Percentiles rank a stretch among this genome's conserved stretches.
These are phyloP conservation scores for Hippocampus zosterae DNA, from an alignment of 2,113 vertebrate genomes.

Conservation along the genomic window DNA sequence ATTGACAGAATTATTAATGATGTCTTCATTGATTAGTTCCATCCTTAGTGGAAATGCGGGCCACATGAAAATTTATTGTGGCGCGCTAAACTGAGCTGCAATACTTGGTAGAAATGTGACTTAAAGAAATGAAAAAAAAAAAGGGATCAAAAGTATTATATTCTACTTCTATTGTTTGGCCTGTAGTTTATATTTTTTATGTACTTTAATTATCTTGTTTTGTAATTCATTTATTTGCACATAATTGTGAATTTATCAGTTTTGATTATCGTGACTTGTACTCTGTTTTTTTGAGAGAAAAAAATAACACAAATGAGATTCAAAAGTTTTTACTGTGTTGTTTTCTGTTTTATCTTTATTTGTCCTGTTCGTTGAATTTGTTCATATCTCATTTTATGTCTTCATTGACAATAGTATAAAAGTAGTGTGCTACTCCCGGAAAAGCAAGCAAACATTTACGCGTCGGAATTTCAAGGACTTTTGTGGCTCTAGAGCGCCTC, in stretches of 20 bases:
- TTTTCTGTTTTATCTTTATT: constrained; percentile 27
- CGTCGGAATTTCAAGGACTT: constrained; percentile 6
- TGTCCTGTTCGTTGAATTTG: constrained; percentile 34
- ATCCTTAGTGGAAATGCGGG: neutral
- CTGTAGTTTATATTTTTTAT: neutral
- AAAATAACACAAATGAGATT: constrained; percentile 41
- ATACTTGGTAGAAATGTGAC: neutral
- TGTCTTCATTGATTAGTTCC: neutral
- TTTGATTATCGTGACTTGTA: constrained; percentile 8
- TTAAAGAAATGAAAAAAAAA: too few species aligned
- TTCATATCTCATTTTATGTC: constrained; percentile 25
- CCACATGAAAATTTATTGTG: neutral
- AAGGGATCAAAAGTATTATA: too few species aligned
- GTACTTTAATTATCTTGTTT: neutral
- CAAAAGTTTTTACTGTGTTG: constrained; percentile 18
- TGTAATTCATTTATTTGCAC: constrained; percentile 34
- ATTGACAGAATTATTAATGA: neutral
- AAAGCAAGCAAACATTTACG: neutral
- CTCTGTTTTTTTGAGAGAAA: constrained; percentile 13
- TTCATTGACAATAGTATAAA: constrained; percentile 9
- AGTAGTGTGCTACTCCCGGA: constrained; percentile 6
- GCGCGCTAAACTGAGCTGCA: neutral
- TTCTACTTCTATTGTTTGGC: neutral
- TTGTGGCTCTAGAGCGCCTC: neutral
- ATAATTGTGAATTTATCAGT: constrained; percentile 32